Percentiles rank a stretch among this genome's conserved stretches.
These are phyloP conservation scores for Molorchus minor DNA, from an alignment of 2,888 invertebrate genomes.

Conservation along the genomic window DNA sequence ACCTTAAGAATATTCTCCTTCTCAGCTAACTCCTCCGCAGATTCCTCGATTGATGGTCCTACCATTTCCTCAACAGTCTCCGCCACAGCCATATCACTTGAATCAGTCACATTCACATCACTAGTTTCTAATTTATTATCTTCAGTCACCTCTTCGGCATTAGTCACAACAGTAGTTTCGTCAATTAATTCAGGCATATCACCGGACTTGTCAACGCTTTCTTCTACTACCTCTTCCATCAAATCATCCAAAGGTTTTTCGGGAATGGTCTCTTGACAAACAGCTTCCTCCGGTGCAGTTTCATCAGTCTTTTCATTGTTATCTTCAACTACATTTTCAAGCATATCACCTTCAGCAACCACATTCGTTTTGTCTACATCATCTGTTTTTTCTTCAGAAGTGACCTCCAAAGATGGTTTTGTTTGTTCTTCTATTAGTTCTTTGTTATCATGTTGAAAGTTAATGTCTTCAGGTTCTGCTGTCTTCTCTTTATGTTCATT, in stretches of 20 bases:
- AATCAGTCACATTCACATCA: conserved; percentile 28
- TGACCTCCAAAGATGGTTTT: too few relatives aligned
- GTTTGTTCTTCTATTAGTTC: too few relatives aligned
- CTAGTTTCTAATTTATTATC: conserved; percentile 8
- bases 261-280: background rate
- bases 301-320: conserved; percentile 24
- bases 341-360: conserved; percentile 32
- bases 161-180: background rate
- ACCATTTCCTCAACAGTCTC: conserved; percentile 25
- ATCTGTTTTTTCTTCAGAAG: conserved; percentile 21
- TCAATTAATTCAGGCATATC: background rate
- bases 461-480: too few relatives aligned
- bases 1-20: conserved; percentile 76
- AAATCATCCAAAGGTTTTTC: background rate
- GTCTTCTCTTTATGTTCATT: too few relatives aligned
- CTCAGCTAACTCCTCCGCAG: conserved; percentile 51
- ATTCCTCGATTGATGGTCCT: conserved; percentile 36
- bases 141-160: background rate
- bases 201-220: background rate
- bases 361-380: conserved; percentile 25
- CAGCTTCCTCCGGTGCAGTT: background rate
- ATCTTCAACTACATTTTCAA: conserved; percentile 25
- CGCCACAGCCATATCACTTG: conserved; percentile 26
- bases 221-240: conserved; percentile 8
- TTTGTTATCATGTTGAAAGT: too few relatives aligned